Evolutionary conservation across 1,140 invertebrate genomes (phyloP).

Genomic region (Hesperophylax magnus): DNA sequence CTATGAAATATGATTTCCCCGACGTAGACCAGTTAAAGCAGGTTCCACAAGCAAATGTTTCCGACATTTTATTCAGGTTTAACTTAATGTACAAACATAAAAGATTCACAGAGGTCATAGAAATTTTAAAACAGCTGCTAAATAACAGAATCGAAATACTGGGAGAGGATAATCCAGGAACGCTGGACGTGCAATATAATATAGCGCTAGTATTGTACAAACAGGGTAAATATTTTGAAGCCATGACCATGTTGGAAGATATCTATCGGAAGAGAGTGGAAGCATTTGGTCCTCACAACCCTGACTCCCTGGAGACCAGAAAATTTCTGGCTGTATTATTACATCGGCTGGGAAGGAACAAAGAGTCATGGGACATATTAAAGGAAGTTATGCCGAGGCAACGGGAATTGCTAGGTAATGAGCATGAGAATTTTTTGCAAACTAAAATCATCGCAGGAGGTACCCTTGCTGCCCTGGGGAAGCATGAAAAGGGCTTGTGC

Average conservation of each 20-base stretch:
- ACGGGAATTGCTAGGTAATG: neutral
- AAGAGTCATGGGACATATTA: neutral
- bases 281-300: neutral
- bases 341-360: neutral
- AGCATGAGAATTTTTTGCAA: neutral
- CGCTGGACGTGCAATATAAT: neutral
- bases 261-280: neutral
- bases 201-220: neutral
- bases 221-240: conserved; percentile 22
- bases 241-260: neutral
- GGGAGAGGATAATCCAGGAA: conserved; percentile 7
- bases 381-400: neutral
- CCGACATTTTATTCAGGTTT: neutral
- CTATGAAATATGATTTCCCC: neutral
- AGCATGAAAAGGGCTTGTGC: neutral
- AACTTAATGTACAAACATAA: neutral
- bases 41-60: neutral
- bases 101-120: neutral
- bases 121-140: neutral
- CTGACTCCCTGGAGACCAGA: neutral
- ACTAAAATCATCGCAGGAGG: neutral
- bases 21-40: conserved; percentile 6
- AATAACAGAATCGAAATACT: conserved; percentile 14
- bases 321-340: neutral
- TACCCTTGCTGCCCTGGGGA: neutral